Percentiles rank a stretch among this genome's conserved stretches.
phyloP scores from a whole-genome alignment of 2,113 vertebrate species.

The Hoplias malabaricus region DNA sequence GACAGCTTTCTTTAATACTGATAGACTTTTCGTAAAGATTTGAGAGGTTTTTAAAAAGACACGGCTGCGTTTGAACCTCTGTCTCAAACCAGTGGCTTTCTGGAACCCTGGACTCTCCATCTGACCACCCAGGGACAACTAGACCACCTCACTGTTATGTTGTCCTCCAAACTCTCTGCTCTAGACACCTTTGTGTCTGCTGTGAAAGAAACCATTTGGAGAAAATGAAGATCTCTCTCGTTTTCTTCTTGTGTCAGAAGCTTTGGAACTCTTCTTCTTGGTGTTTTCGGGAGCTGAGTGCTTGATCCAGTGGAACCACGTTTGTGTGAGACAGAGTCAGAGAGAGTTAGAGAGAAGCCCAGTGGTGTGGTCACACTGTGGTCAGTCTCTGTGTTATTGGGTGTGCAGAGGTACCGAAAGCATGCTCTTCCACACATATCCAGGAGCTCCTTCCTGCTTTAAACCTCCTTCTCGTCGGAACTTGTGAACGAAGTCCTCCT shows the following conservation, averaged over 20 bases:
- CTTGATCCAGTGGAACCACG: conserved; percentile 2
- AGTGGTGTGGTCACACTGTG: neutral
- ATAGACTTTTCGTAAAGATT: conserved; percentile 2
- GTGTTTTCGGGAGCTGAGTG: neutral
- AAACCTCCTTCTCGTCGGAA: conserved; percentile 77
- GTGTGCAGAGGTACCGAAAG: conserved; percentile 7
- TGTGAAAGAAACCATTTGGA: neutral
- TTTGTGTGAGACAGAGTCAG: conserved; percentile 28
- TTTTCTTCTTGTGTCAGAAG: neutral
- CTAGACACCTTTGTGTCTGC: neutral
- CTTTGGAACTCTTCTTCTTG: neutral
- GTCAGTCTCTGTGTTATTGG: conserved; percentile 24
- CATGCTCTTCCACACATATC: neutral
- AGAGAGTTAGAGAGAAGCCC: conserved; percentile 14
- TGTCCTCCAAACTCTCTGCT: neutral
- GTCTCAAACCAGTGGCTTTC: neutral
- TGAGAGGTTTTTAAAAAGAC: conserved; percentile 17
- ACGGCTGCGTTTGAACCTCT: neutral
- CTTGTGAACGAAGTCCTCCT: conserved; percentile 77
- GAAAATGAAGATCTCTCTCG: neutral
- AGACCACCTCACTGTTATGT: neutral
- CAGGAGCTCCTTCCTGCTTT: conserved; percentile 51
- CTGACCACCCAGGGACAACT: neutral
- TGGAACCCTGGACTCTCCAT: neutral
- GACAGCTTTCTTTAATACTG: conserved; percentile 45